Conservation (phyloP, 2,113 vertebrate species). For the Asarcornis scutulata region DNA sequence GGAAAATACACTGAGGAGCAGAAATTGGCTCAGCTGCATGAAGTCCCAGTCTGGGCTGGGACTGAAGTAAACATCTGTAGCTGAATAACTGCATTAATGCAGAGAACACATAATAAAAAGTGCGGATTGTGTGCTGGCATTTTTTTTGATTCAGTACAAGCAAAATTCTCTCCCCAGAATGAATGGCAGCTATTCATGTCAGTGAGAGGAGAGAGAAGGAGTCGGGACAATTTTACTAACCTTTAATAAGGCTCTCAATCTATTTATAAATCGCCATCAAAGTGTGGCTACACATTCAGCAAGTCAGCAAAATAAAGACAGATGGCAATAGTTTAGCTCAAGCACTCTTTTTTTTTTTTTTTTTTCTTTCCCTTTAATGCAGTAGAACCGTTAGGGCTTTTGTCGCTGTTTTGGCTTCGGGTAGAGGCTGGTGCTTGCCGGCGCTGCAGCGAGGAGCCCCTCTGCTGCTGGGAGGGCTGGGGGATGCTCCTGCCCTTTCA, state of each 20-base stretch:
- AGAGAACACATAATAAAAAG: not conserved
- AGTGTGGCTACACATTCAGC: not conserved
- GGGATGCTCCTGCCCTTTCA: not conserved
- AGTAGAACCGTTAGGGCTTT: not conserved
- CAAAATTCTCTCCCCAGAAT: slow-evolving; percentile 32
- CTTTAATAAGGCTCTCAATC: slow-evolving; percentile 42
- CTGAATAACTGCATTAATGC: slow-evolving; percentile 32
- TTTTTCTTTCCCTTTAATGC: not conserved
- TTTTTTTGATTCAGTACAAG: not conserved
- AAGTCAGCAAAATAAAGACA: not conserved
- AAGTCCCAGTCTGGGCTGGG: not conserved
- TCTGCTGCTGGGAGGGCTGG: not conserved
- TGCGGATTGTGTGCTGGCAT: not conserved
- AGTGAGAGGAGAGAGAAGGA: slow-evolving; percentile 14
- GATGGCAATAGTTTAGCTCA: not conserved
- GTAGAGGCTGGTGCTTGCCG: not conserved
- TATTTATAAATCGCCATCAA: slow-evolving; percentile 21
- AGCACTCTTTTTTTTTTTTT: not conserved
- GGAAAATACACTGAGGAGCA: not conserved
- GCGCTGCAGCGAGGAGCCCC: not conserved
- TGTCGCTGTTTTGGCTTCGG: not conserved
- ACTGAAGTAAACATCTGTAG: not conserved
- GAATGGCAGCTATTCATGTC: slow-evolving; percentile 58
- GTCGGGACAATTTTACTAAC: slow-evolving; percentile 49
- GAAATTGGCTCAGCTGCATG: not conserved